Conservation (phyloP, 2,797 vertebrate genomes). For the Paratrypauchen microcephalus region DNA sequence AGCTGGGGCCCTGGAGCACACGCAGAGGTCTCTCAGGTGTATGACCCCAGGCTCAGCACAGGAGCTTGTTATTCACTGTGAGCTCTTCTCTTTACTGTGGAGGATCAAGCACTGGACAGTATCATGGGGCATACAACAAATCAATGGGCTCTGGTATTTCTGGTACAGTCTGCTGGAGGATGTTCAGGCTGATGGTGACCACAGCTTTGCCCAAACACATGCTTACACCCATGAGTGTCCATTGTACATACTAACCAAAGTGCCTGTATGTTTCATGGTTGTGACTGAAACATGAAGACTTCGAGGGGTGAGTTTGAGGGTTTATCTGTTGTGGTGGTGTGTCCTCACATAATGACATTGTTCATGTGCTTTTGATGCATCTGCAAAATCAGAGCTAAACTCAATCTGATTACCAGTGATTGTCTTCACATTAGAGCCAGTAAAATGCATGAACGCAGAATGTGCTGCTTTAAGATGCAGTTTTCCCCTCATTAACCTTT, state of each 20-base stretch:
- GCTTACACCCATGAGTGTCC: neutral
- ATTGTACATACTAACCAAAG: neutral
- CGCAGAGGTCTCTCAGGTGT: slow-evolving; percentile 80
- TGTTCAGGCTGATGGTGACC: no score
- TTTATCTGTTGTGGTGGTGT: neutral
- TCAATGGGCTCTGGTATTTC: neutral
- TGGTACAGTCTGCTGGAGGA: neutral
- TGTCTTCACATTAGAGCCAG: slow-evolving; percentile 46
- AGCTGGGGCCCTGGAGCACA: slow-evolving; percentile 32
- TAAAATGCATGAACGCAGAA: slow-evolving; percentile 48
- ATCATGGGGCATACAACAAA: neutral
- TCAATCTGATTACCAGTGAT: slow-evolving; percentile 37
- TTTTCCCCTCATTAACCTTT: slow-evolving; percentile 75
- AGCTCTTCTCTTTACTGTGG: neutral
- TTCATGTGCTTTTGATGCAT: neutral
- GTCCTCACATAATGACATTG: neutral
- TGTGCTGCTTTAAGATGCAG: slow-evolving; percentile 59
- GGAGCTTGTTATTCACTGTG: slow-evolving; percentile 1
- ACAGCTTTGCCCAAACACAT: neutral
- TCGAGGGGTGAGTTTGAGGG: neutral
- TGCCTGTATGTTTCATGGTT: no score
- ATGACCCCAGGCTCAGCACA: slow-evolving; percentile 66
- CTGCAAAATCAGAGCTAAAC: slow-evolving; percentile 17
- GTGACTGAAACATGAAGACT: no score
- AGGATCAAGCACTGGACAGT: neutral